Evolutionary conservation across 2,113 vertebrate species (phyloP).

Genomic region (Piprites chloris): DNA sequence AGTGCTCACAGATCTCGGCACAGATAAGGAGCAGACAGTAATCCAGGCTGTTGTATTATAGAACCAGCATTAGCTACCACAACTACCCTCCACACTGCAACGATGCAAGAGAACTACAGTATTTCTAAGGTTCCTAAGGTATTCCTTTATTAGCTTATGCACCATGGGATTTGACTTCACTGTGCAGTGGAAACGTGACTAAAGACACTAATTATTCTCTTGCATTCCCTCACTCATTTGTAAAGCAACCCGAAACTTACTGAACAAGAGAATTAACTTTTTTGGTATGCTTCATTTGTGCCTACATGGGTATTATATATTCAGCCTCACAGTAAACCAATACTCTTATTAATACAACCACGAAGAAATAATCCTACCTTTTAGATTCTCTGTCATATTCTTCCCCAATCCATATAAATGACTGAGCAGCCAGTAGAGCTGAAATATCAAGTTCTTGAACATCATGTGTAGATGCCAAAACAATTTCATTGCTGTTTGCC

Average conservation of each 20-base stretch:
- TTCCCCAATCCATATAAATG: slow-evolving; percentile 96
- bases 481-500: slow-evolving; percentile 93
- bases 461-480: slow-evolving; percentile 96
- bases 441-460: slow-evolving; percentile 97
- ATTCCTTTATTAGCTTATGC: not conserved
- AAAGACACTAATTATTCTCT: not conserved
- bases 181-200: not conserved
- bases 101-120: not conserved
- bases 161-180: not conserved
- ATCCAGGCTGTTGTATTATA: not conserved
- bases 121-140: not conserved
- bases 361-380: slow-evolving; percentile 76
- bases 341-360: not conserved
- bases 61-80: not conserved
- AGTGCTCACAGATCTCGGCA: not conserved
- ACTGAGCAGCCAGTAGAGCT: slow-evolving; percentile 87
- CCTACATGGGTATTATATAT: not conserved
- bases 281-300: not conserved
- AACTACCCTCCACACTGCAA: not conserved
- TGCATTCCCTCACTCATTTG: not conserved
- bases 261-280: not conserved
- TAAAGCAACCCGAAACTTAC: not conserved
- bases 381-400: slow-evolving; percentile 95
- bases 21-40: not conserved
- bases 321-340: not conserved